A percentile compares a stretch with the other conserved stretches of the same genome.
These are phyloP conservation scores for Willowsia nigromaculata DNA, from an alignment of 2,888 invertebrate genomes.

Conservation along the genomic window DNA sequence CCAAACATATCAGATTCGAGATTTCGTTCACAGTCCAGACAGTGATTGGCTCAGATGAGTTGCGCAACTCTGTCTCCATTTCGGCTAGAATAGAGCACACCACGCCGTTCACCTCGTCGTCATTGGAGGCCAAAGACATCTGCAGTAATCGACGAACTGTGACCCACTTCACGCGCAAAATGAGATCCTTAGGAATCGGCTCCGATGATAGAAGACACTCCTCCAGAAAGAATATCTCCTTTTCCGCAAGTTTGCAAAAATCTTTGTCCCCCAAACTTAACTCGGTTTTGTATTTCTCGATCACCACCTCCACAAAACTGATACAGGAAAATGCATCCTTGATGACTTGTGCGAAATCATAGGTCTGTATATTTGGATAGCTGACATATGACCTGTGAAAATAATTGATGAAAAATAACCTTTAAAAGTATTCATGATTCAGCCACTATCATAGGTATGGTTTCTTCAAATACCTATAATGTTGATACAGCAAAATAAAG, in stretches of 20 bases:
- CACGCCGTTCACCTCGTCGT: constrained; percentile 8
- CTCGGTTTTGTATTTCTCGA: constrained; percentile 47
- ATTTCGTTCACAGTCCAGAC: constrained; percentile 62
- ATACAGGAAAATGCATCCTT: constrained; percentile 4
- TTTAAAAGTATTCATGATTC: not conserved
- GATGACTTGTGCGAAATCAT: not conserved
- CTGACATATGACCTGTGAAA: constrained; percentile 52
- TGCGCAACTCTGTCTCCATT: constrained; percentile 27
- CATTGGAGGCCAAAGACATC: not conserved
- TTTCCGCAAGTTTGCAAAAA: not conserved
- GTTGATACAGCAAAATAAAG: constrained; percentile 84
- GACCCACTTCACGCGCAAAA: constrained; percentile 49
- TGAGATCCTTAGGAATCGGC: constrained; percentile 24
- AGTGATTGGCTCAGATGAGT: not conserved
- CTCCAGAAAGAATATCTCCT: constrained; percentile 59
- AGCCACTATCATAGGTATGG: not conserved
- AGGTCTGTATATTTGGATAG: constrained; percentile 14
- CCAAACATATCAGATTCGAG: constrained; percentile 54
- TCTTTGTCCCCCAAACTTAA: not conserved
- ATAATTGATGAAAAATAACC: not conserved
- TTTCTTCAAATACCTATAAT: constrained; percentile 70
- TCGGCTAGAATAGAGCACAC: constrained; percentile 24
- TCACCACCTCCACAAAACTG: constrained; percentile 29
- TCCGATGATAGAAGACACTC: constrained; percentile 1
- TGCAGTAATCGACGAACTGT: constrained; percentile 38